Conservation (phyloP, 92 coral and sea anemone species). For the Zoanthus gigantus region DNA sequence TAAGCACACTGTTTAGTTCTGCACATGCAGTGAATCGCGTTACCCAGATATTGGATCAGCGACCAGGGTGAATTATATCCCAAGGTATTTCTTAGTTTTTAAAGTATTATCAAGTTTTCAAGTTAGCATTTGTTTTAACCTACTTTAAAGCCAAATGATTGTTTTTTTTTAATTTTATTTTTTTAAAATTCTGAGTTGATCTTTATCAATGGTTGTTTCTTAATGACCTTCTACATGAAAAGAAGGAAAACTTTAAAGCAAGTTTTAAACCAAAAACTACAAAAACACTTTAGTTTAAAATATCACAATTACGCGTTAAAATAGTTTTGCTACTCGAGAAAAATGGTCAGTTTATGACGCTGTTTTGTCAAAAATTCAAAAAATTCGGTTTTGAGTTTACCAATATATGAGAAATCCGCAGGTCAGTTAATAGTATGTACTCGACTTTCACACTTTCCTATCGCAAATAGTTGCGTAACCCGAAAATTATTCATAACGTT, state of each 20-base stretch:
- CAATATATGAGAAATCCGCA: neutral
- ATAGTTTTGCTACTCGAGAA: neutral
- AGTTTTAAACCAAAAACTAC: neutral
- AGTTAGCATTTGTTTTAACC: neutral
- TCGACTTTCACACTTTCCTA: no score
- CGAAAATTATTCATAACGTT: no score
- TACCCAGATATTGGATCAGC: neutral
- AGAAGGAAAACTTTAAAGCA: neutral
- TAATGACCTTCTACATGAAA: no score
- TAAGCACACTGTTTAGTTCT: neutral
- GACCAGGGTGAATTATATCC: neutral
- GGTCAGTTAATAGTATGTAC: no score
- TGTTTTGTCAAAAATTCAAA: no score
- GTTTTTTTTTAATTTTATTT: neutral
- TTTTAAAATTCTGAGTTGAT: neutral
- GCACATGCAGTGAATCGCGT: neutral
- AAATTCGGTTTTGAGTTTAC: neutral
- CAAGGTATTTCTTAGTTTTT: neutral
- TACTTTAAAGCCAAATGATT: neutral
- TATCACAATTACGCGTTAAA: neutral
- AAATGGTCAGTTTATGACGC: neutral
- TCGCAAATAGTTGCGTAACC: no score
- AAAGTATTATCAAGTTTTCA: neutral
- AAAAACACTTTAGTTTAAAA: neutral
- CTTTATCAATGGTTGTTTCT: no score